These are phyloP conservation scores for Pseudochirops corinnae DNA, from an alignment of 2,797 vertebrate genomes.

Conservation along the genomic window DNA sequence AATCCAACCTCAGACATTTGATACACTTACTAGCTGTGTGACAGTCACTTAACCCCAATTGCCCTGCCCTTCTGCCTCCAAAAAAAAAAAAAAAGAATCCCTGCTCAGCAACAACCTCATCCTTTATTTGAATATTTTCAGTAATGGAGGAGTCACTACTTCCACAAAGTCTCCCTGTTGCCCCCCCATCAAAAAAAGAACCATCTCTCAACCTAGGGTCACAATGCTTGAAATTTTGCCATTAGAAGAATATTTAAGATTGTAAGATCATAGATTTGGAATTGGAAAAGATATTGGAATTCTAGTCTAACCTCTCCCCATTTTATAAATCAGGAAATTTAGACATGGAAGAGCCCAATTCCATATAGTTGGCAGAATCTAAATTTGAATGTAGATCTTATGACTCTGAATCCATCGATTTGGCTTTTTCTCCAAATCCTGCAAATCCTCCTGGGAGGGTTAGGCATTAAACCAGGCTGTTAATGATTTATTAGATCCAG, in stretches of 20 bases:
- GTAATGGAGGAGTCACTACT: not conserved
- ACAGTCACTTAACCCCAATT: too few species aligned
- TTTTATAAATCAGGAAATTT: not conserved
- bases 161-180: not conserved
- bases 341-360: not conserved
- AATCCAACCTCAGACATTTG: too few species aligned
- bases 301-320: not conserved
- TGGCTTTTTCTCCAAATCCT: constrained; percentile 5
- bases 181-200: not conserved
- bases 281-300: not conserved
- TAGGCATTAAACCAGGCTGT: not conserved
- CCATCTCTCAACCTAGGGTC: not conserved
- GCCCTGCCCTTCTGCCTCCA: too few species aligned
- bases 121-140: not conserved
- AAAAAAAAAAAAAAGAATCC: not conserved
- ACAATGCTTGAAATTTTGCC: constrained; percentile 1
- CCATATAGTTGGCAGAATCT: not conserved
- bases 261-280: not conserved
- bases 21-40: too few species aligned
- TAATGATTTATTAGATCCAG: not conserved
- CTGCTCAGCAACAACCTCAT: not conserved
- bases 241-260: constrained; percentile 2
- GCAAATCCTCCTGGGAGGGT: not conserved
- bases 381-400: not conserved
- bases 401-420: not conserved